Percentiles rank a stretch among this genome's conserved stretches.
Evolutionary conservation across 2,888 invertebrate genomes (phyloP).

Genomic region (Leucophenga montana): DNA sequence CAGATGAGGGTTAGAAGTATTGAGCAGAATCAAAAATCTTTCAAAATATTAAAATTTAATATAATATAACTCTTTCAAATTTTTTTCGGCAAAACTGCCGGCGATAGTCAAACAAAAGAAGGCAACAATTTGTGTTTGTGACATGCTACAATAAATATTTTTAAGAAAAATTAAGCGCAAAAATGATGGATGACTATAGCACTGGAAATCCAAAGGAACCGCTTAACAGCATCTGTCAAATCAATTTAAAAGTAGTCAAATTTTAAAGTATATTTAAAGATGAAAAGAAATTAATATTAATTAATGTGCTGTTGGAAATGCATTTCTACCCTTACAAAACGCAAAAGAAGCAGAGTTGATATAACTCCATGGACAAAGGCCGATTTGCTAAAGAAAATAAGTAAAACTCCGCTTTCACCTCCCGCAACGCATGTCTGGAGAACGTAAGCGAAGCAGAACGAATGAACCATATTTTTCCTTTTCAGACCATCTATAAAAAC

Average conservation of each 20-base stretch:
- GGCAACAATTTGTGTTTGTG: constrained; percentile 48
- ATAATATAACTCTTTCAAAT: constrained; percentile 42
- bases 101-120: background rate
- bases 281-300: constrained; percentile 5
- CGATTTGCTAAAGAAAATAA: background rate
- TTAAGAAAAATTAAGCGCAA: constrained; percentile 9
- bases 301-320: background rate
- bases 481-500: constrained; percentile 47
- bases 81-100: background rate
- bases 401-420: background rate
- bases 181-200: constrained; percentile 60
- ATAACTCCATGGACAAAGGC: background rate
- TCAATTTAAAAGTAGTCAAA: background rate
- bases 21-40: constrained; percentile 56
- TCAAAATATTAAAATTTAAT: constrained; percentile 62
- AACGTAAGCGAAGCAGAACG: background rate
- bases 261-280: background rate
- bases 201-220: constrained; percentile 22
- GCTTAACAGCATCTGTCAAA: background rate
- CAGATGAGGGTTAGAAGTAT: constrained; percentile 16
- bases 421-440: background rate
- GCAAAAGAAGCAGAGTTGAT: background rate
- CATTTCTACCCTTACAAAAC: too few species aligned
- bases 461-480: background rate
- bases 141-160: constrained; percentile 59